Evolutionary conservation across 2,113 vertebrate species (phyloP).

Genomic region (Perccottus glenii): DNA sequence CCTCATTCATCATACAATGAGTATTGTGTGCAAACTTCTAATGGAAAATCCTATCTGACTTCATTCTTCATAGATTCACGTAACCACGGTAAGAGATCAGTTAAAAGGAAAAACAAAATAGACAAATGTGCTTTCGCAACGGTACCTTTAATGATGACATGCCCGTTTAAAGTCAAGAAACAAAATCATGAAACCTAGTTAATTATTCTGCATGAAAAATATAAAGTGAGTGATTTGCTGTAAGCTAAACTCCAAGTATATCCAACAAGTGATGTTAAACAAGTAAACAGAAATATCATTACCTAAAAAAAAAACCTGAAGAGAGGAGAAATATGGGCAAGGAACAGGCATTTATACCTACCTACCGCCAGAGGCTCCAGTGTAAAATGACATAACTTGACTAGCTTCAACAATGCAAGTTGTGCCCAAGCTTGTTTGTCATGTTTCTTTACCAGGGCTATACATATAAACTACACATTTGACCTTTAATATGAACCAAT

Average conservation of each 20-base stretch:
- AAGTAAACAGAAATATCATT: too few species aligned
- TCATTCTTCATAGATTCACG: neutral
- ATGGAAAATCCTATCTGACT: neutral
- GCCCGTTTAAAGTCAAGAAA: neutral
- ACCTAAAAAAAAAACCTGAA: too few species aligned
- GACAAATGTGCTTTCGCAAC: neutral
- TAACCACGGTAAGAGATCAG: too few species aligned
- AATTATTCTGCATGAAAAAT: too few species aligned
- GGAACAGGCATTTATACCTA: too few species aligned
- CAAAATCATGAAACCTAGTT: too few species aligned
- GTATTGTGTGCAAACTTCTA: neutral
- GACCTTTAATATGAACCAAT: too few species aligned
- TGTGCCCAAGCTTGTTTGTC: neutral
- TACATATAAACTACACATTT: too few species aligned
- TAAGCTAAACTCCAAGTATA: too few species aligned
- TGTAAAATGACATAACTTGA: neutral
- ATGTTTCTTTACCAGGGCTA: neutral
- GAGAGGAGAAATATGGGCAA: too few species aligned
- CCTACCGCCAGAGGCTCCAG: neutral
- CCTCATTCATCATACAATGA: constrained; percentile 10
- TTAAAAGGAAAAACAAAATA: neutral
- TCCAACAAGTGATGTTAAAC: too few species aligned
- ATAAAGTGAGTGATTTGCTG: too few species aligned
- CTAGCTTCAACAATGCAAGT: neutral
- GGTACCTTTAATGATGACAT: neutral